Conservation (phyloP, 2,888 invertebrate genomes). For the Machimus rusticus region DNA sequence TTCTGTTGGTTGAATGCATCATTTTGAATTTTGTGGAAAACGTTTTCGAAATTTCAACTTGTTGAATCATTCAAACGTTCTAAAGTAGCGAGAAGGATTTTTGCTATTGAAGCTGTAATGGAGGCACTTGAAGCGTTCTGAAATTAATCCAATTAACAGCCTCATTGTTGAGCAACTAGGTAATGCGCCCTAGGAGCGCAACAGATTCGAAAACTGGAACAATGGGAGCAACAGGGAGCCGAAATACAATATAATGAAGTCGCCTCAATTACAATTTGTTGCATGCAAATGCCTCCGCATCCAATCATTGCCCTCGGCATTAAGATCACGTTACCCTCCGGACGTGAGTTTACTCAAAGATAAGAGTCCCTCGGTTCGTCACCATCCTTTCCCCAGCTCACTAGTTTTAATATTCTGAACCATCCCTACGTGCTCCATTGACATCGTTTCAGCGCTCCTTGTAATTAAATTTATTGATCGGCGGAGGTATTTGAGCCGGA, state of each 20-base stretch:
- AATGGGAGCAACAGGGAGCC: not conserved
- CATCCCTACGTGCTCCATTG: slow-evolving; percentile 29
- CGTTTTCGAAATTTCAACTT: not conserved
- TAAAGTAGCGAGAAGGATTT: not conserved
- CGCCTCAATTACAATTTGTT: not conserved
- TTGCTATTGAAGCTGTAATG: not conserved
- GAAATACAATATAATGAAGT: not conserved
- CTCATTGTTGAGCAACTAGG: not conserved
- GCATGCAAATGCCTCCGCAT: slow-evolving; percentile 4
- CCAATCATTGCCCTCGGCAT: not conserved
- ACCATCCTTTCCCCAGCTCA: not conserved
- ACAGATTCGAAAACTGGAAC: not conserved
- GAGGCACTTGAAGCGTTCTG: not conserved
- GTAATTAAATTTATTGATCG: slow-evolving; percentile 37
- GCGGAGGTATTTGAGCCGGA: not conserved
- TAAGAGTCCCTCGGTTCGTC: not conserved
- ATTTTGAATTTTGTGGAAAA: not conserved
- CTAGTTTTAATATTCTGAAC: slow-evolving; percentile 18
- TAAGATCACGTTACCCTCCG: not conserved
- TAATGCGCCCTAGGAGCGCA: not conserved
- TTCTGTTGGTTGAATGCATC: not conserved
- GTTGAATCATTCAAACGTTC: not conserved
- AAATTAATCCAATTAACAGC: not conserved
- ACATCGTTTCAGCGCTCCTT: slow-evolving; percentile 16
- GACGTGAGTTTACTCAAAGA: not conserved